Conservation (phyloP, 2,888 invertebrate genomes). For the Myopa testacea region DNA sequence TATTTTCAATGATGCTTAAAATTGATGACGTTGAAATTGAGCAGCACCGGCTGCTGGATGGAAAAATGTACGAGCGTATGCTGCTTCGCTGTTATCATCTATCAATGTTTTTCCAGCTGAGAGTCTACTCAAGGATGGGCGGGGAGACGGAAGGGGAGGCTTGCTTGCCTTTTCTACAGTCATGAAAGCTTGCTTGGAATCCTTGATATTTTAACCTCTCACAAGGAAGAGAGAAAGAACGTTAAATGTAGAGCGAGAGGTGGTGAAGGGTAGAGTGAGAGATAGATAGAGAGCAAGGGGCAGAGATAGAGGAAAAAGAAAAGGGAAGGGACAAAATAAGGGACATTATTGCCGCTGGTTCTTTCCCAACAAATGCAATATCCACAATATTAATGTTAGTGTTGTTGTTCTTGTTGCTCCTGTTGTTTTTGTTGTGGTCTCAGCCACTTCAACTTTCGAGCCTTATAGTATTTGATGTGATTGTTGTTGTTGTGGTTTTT, state of each 20-base stretch:
- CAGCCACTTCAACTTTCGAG: conserved; percentile 5
- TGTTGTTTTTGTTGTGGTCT: background rate
- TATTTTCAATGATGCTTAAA: conserved; percentile 63
- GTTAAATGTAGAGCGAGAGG: background rate
- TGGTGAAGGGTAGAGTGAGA: background rate
- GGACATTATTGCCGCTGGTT: too few relatives aligned
- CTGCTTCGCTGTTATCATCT: conserved; percentile 32
- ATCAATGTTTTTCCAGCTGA: conserved; percentile 36
- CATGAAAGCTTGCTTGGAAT: conserved; percentile 16
- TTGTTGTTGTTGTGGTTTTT: background rate
- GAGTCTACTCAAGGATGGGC: conserved; percentile 7
- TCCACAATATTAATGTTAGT: background rate
- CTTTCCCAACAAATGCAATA: too few relatives aligned
- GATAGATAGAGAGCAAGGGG: background rate
- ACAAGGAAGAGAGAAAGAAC: background rate
- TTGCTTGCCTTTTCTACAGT: background rate
- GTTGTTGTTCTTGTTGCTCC: background rate
- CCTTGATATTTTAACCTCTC: conserved; percentile 34
- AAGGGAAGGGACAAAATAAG: too few relatives aligned
- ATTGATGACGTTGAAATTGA: conserved; percentile 29
- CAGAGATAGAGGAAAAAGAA: background rate
- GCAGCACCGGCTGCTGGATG: conserved; percentile 25
- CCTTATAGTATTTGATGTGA: background rate
- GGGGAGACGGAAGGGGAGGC: background rate
- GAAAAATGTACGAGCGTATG: background rate